Base-by-base conservation (phyloP, 2,113 vertebrate genomes). In the Cariama cristata region DNA sequence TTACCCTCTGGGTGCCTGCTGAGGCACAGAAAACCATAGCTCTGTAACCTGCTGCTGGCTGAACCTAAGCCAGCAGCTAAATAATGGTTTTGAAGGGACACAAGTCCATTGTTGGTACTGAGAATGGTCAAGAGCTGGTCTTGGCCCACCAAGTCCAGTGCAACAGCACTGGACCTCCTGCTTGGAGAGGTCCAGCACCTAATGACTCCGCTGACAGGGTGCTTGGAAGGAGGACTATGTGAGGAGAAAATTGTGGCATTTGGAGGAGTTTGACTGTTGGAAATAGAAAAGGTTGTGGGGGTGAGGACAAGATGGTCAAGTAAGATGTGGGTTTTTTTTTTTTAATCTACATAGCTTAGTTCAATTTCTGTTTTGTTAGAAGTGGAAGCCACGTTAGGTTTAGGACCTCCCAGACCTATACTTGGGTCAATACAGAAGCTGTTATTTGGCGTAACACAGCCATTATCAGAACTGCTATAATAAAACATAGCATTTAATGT, bases 71-170 rank as follows among this genome's bases (percentile, higher is more conserved):
- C 18, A 55, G 16, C 23, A 55, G 49, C 22, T 56, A 24, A 45
- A 72, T 33, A 40, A 63, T 28, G 49, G n/a, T 76, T 85, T 81
- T 81, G 84, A 53, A 91, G 64, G 58, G 8, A 49, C 33, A 20
- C 0, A 0, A 63, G 15, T 35, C 44, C 14, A 4, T 56, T 49
- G 5, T 12, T 47, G 30, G 16, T 47, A 33, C 14, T 52, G 66
- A 75, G 47, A 75, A 90, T 79, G 42, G 24, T 59, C 40, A 71
- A 44, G 45, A 69, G 8, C 27, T 85, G 55, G 26, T 53, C 42
- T 58, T 90, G 60, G 45, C 38, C 40, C 55, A 35, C 8, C 28
- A 79, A 19, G 6, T 59, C 52, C 64, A 72, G 4, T 75, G 16
- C 22, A 64, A 49, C 27, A 5, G 30, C 33, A 45, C 19, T 12